A percentile compares a stretch with the other conserved stretches of the same genome.
phyloP scores from a whole-genome alignment of 2,113 vertebrate species.

The Neopipo cinnamomea region DNA sequence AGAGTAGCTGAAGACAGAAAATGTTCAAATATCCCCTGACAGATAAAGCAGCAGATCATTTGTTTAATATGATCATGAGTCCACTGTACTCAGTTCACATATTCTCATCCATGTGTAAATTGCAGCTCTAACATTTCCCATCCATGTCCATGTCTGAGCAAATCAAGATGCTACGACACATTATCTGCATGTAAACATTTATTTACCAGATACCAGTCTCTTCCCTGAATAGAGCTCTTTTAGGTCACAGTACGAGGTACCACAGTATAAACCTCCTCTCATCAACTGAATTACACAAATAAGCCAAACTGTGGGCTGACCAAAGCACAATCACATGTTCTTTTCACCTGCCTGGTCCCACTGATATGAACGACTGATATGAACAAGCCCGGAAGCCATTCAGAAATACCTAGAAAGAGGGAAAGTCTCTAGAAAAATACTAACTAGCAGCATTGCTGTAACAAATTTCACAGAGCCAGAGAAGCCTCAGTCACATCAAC shows the following conservation, averaged over 20 bases:
- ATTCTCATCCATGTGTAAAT: not conserved
- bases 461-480: not conserved
- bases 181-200: not conserved
- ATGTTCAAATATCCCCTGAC: not conserved
- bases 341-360: not conserved
- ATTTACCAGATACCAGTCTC: not conserved
- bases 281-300: not conserved
- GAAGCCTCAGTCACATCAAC: not conserved
- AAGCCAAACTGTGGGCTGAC: not conserved
- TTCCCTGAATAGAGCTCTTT: not conserved
- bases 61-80: not conserved
- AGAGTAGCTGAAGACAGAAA: not conserved
- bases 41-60: not conserved
- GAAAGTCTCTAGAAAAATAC: not conserved
- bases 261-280: not conserved
- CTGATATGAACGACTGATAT: not conserved
- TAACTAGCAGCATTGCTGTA: not conserved
- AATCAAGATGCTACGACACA: not conserved
- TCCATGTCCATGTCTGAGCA: not conserved
- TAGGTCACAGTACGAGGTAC: not conserved
- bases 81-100: not conserved
- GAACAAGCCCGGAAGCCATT: not conserved
- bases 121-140: not conserved
- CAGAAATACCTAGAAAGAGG: not conserved
- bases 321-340: not conserved